A percentile compares a stretch with the other conserved stretches of the same genome.
phyloP scores from a whole-genome alignment of 2,888 invertebrate genomes.

The Caenorhabditis japonica region DNA sequence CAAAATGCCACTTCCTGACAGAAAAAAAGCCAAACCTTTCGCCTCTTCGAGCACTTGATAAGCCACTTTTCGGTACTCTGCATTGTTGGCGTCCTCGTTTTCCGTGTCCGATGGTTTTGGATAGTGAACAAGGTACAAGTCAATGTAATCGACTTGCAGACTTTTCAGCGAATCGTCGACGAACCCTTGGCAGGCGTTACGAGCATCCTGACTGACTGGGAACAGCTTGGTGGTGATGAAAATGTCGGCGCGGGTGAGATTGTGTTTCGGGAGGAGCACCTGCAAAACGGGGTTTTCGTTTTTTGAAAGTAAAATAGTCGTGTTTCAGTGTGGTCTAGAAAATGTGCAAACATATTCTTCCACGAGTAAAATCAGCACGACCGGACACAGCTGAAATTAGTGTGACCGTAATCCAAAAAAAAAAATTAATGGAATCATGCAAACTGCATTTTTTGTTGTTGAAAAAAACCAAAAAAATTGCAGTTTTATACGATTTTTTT shows the following conservation, averaged over 20 bases:
- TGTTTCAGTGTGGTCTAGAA: too few species aligned
- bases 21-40: slow-evolving; percentile 79
- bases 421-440: too few species aligned
- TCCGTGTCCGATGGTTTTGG: slow-evolving; percentile 82
- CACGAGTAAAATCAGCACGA: too few species aligned
- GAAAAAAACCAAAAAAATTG: too few species aligned
- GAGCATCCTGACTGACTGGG: slow-evolving; percentile 57
- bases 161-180: slow-evolving; percentile 68
- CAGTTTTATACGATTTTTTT: too few species aligned
- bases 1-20: too few species aligned
- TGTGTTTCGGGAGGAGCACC: slow-evolving; percentile 83
- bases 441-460: too few species aligned
- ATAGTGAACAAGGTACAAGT: slow-evolving; percentile 84
- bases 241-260: slow-evolving; percentile 84
- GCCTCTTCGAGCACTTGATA: slow-evolving; percentile 83
- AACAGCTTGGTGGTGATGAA: slow-evolving; percentile 86
- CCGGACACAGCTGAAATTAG: too few species aligned
- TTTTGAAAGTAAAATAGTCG: too few species aligned
- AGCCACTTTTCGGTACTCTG: slow-evolving; percentile 82
- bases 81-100: slow-evolving; percentile 80
- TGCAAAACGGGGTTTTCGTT: too few species aligned
- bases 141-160: slow-evolving; percentile 68
- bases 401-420: too few species aligned
- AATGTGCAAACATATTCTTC: too few species aligned
- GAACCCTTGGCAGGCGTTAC: slow-evolving; percentile 37